Percentiles rank a stretch among this genome's conserved stretches.
Evolutionary conservation across 2,797 vertebrate species (phyloP).

Genomic region (Rhynchonycteris naso): DNA sequence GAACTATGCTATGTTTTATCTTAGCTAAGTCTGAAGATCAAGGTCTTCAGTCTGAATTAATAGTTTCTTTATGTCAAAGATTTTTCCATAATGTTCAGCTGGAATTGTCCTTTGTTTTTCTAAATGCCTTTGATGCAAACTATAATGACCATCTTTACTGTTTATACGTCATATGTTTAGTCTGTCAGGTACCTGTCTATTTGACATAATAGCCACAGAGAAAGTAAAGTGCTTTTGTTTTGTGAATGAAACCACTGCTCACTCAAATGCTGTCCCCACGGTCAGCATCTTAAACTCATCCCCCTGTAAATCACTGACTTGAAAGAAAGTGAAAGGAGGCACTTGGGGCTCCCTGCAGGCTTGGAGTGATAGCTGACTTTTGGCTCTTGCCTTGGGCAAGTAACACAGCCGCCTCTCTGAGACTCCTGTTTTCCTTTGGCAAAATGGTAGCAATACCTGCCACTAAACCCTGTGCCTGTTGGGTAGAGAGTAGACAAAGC

Average conservation of each 20-base stretch:
- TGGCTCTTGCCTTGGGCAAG: not conserved
- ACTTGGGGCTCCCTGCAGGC: not conserved
- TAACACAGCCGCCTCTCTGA: not conserved
- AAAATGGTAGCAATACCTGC: not conserved
- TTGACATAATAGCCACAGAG: not conserved
- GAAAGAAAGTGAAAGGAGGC: not conserved
- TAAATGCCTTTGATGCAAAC: not conserved
- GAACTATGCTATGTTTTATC: not conserved
- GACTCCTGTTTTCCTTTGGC: not conserved
- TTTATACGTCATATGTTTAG: not conserved
- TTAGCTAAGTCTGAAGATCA: not conserved
- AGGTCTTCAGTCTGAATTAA: not conserved
- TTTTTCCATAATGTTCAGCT: not conserved
- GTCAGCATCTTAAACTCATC: not conserved
- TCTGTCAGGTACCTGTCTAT: not conserved
- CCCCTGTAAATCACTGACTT: not conserved
- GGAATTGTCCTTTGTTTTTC: not conserved
- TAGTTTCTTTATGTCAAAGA: not conserved
- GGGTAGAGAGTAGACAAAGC: not conserved
- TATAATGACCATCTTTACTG: not conserved
- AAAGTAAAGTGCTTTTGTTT: not conserved
- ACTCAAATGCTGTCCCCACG: not conserved
- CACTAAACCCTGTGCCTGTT: not conserved
- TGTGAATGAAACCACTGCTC: not conserved
- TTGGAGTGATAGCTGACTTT: not conserved